Conservation (phyloP, 2,888 invertebrate species). For the Sarcophaga caerulescens region DNA sequence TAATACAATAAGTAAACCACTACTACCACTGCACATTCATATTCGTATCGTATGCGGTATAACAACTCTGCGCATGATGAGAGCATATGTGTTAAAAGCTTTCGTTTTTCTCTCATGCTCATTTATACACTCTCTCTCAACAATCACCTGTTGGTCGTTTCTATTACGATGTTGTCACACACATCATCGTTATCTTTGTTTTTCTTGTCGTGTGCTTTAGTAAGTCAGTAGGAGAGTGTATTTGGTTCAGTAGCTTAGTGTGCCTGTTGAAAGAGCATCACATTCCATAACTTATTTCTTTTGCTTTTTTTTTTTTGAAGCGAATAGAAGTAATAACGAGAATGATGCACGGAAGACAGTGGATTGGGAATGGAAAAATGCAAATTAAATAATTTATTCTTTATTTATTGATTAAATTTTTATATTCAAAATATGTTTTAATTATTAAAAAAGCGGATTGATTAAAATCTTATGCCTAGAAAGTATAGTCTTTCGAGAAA, state of each 20-base stretch:
- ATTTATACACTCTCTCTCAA: neutral
- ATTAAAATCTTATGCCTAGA: too few species aligned
- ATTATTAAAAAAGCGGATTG: too few species aligned
- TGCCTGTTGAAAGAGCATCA: slow-evolving; percentile 18
- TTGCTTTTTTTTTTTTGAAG: neutral
- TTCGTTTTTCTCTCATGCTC: neutral
- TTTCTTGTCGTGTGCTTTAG: neutral
- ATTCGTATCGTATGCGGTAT: slow-evolving; percentile 69
- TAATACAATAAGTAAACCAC: neutral
- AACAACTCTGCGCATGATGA: slow-evolving; percentile 71
- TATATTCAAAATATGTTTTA: too few species aligned
- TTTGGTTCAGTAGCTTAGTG: slow-evolving; percentile 57
- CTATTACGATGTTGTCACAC: neutral
- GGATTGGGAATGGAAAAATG: neutral
- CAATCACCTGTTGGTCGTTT: slow-evolving; percentile 38
- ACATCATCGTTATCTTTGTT: slow-evolving; percentile 6
- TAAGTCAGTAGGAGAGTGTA: slow-evolving; percentile 1
- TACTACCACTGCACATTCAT: neutral
- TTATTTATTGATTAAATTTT: too few species aligned
- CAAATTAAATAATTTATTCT: too few species aligned
- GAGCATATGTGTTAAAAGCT: neutral
- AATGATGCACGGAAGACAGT: neutral
- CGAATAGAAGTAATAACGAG: neutral
- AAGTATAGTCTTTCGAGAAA: too few species aligned
- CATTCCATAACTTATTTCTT: too few species aligned